These are phyloP conservation scores for Trogon melanurus DNA, from an alignment of 2,113 vertebrate species.

Conservation along the genomic window DNA sequence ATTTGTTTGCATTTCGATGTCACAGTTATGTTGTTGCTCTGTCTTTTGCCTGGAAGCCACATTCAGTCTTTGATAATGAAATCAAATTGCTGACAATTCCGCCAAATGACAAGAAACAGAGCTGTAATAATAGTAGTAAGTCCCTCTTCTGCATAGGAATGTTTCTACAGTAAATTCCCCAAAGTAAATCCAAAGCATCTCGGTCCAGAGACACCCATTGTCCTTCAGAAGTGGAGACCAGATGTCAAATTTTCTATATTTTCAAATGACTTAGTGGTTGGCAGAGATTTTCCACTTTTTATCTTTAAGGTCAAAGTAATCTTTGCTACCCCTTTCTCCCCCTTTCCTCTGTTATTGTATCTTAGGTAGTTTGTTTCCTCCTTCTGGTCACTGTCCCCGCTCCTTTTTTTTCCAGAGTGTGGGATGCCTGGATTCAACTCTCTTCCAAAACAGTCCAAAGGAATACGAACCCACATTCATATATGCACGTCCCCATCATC, in stretches of 20 bases:
- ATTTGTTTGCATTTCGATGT: not conserved
- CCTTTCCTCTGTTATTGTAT: not conserved
- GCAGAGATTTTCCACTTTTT: not conserved
- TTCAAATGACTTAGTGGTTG: not conserved
- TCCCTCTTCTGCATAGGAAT: not conserved
- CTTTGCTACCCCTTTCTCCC: not conserved
- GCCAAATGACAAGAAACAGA: not conserved
- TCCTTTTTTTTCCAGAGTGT: not conserved
- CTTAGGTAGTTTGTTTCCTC: not conserved
- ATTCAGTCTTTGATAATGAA: not conserved
- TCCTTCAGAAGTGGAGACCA: not conserved
- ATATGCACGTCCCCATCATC: fast-evolving
- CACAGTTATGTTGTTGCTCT: not conserved
- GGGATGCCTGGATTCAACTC: not conserved
- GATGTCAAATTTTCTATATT: not conserved
- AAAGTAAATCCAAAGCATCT: not conserved
- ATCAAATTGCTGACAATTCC: not conserved
- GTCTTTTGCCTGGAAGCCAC: not conserved
- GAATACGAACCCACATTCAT: not conserved
- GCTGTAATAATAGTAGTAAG: not conserved
- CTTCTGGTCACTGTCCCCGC: not conserved
- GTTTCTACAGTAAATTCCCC: not conserved
- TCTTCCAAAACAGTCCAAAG: not conserved
- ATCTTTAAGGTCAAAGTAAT: not conserved
- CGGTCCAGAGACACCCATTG: not conserved